Percentiles rank a stretch among this genome's conserved stretches.
Conservation (phyloP, 2,888 invertebrate genomes). For the Camponotus fellah region DNA sequence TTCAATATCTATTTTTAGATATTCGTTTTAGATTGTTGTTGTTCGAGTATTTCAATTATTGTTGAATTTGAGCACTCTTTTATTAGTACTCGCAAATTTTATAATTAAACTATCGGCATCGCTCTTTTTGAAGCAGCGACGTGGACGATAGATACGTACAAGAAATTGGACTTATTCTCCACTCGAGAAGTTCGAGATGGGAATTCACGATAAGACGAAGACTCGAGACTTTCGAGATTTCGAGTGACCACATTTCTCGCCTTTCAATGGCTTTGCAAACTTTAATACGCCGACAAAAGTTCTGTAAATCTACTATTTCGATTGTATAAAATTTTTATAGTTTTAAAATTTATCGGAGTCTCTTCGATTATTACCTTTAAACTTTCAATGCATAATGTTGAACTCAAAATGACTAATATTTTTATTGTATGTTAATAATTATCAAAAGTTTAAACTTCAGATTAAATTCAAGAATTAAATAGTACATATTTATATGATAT, state of each 20-base stretch:
- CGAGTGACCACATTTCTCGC: constrained; percentile 46
- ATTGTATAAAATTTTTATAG: constrained; percentile 33
- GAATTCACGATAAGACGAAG: constrained; percentile 59
- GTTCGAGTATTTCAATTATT: background rate
- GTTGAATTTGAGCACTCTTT: background rate
- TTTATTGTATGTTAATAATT: background rate
- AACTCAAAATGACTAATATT: background rate
- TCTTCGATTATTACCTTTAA: background rate
- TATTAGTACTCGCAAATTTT: background rate
- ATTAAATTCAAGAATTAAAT: background rate
- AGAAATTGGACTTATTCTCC: constrained; percentile 40
- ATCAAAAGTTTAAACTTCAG: background rate
- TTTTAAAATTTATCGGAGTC: background rate
- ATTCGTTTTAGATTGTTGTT: background rate
- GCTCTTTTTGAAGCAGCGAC: constrained; percentile 4
- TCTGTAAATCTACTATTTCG: constrained; percentile 24
- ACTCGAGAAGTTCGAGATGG: constrained; percentile 60
- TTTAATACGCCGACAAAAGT: constrained; percentile 33
- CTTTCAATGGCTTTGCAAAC: constrained; percentile 45
- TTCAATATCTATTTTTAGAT: background rate
- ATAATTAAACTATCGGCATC: constrained; percentile 10
- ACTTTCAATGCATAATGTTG: constrained; percentile 1
- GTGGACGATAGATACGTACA: constrained; percentile 5
- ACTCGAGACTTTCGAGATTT: constrained; percentile 58
- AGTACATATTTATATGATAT: background rate